Conservation (phyloP, 1,140 invertebrate genomes). For the Oncopodura yosiiana region DNA sequence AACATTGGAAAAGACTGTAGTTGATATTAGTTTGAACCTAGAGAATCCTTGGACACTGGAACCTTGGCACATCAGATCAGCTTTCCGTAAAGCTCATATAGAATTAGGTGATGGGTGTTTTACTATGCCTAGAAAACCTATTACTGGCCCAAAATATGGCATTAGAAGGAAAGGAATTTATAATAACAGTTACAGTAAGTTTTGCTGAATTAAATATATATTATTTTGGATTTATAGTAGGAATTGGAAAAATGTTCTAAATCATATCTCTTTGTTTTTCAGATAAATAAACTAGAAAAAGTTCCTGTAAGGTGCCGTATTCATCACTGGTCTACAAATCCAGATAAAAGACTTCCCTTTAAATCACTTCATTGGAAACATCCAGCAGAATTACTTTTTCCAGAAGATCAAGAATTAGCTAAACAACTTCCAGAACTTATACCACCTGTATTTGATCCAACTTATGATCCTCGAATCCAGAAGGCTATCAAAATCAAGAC, state of each 20-base stretch:
- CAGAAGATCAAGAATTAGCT: slow-evolving; percentile 36
- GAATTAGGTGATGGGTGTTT: slow-evolving; percentile 59
- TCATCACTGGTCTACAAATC: slow-evolving; percentile 38
- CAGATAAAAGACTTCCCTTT: slow-evolving; percentile 30
- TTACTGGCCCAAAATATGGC: slow-evolving; percentile 66
- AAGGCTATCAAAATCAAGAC: no score
- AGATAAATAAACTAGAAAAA: slow-evolving; percentile 59
- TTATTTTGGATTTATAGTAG: no score
- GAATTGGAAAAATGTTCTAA: no score
- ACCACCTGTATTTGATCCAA: slow-evolving; percentile 6
- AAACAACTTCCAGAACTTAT: slow-evolving; percentile 32
- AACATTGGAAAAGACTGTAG: slow-evolving; percentile 39
- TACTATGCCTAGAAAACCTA: slow-evolving; percentile 57
- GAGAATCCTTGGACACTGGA: slow-evolving; percentile 67
- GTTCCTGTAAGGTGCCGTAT: slow-evolving; percentile 39
- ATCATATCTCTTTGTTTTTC: slow-evolving; percentile 20
- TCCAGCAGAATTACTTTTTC: slow-evolving; percentile 36
- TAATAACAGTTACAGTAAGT: slow-evolving; percentile 60
- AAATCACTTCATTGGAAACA: slow-evolving; percentile 26
- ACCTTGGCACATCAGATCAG: slow-evolving; percentile 64
- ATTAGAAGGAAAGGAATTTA: slow-evolving; percentile 69
- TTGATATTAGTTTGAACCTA: slow-evolving; percentile 61
- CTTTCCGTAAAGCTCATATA: slow-evolving; percentile 58
- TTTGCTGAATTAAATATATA: not conserved
- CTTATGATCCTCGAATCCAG: slow-evolving; percentile 10